These are phyloP conservation scores for Microchrysa polita DNA, from an alignment of 2,888 invertebrate species.

Conservation along the genomic window DNA sequence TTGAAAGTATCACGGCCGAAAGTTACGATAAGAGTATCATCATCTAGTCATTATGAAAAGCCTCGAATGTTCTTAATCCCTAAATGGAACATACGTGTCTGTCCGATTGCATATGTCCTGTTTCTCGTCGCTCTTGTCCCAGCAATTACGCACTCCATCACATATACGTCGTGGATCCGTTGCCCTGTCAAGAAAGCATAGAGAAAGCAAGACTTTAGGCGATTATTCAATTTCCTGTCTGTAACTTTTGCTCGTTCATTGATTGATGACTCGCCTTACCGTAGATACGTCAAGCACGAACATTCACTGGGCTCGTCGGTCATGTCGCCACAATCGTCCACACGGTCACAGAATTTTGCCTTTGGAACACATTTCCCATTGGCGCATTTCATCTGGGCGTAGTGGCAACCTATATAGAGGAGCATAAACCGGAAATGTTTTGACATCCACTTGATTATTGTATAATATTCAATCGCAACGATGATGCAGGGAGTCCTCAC, in stretches of 20 bases:
- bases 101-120: slow-evolving; percentile 73
- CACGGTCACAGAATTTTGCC: slow-evolving; percentile 73
- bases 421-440: slow-evolving; percentile 25
- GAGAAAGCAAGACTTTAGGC: slow-evolving; percentile 4
- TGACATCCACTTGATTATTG: background rate
- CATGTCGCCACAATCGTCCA: slow-evolving; percentile 75
- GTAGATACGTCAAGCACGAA: slow-evolving; percentile 73
- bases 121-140: slow-evolving; percentile 80
- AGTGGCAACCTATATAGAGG: slow-evolving; percentile 69
- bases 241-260: background rate
- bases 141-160: slow-evolving; percentile 80
- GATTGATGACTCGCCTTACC: slow-evolving; percentile 56
- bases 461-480: background rate
- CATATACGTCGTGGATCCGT: slow-evolving; percentile 76
- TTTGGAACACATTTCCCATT: slow-evolving; percentile 76
- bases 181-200: slow-evolving; percentile 60
- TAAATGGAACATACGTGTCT: too few species aligned
- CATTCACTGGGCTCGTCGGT: slow-evolving; percentile 76
- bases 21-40: too few species aligned
- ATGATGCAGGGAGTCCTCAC: background rate
- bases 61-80: too few species aligned
- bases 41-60: too few species aligned
- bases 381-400: slow-evolving; percentile 73
- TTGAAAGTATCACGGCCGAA: too few species aligned
- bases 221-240: slow-evolving; percentile 15